Evolutionary conservation across 2,797 vertebrate genomes (phyloP), one percentile per base, ranked within the genome.

Genomic region (Botia kubotai): DNA sequence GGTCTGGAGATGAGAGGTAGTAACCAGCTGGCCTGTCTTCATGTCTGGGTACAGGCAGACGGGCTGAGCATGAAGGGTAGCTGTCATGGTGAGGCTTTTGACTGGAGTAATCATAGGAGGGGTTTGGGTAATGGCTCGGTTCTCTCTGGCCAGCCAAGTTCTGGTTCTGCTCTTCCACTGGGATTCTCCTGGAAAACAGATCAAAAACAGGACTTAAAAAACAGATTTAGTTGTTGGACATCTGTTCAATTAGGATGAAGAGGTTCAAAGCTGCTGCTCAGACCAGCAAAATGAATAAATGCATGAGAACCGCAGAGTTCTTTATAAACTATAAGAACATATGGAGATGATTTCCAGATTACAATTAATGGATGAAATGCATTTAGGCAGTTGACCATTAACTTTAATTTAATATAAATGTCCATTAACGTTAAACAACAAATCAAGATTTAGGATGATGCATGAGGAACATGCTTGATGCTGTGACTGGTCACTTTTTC

Each of bases 21-120:
- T 94, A 91, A 70, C 91, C 92, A 0, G 89, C 87, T 39, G 85
- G 75, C 2, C 0, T n/a, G 63, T 93, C 93, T 72, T 43, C 90
- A 85, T 80, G 92, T 74, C 29, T 93, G 13, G 78, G 58, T 17
- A 60, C 53, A 0, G 72, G 78, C 17, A 76, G 12, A 14, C 73
- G 72, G 13, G 46, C 29, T 0, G 71, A 79, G 4, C 3, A 70
- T 4, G 65, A 57, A 13, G 23, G 12, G 16, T 85, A 36, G 0
- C 55, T 4, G 62, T 73, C 75, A n/a, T 36, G 55, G 17, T 50
- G 46, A 72, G 71, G 52, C 29, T 17, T 50, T 52, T 75, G 79
- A 67, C 60, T 75, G 0, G 71, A 52, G 53, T 81, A 81, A 52
- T 75, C 71, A 7, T 36, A 53, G 1, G 74, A 19, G 1, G 69